A percentile compares a stretch with the other conserved stretches of the same genome.
phyloP scores from a whole-genome alignment of 1,140 invertebrate species.

The Chironomus striatipennis region DNA sequence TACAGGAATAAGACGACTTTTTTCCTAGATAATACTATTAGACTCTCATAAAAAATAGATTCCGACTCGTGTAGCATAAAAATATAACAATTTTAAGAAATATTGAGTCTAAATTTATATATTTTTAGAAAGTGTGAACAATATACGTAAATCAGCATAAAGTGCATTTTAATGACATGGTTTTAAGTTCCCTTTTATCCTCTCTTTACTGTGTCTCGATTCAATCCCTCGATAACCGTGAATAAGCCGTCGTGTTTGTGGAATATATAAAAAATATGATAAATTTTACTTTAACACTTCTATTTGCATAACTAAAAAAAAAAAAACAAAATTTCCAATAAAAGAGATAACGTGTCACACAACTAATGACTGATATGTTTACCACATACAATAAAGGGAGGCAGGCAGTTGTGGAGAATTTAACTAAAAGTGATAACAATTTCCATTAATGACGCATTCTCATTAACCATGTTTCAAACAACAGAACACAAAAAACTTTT shows the following conservation, averaged over 20 bases:
- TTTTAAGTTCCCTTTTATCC: too few species aligned
- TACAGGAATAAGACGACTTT: constrained; percentile 3
- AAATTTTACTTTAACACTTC: too few species aligned
- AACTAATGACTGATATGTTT: neutral
- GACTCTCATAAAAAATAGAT: neutral
- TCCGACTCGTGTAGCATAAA: neutral
- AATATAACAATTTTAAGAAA: neutral
- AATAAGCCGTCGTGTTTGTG: too few species aligned
- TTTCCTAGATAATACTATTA: neutral
- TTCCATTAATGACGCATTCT: constrained; percentile 12
- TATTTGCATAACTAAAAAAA: too few species aligned
- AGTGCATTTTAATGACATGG: too few species aligned
- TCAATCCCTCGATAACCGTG: too few species aligned
- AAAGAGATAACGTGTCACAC: neutral
- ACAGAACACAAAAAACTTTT: too few species aligned
- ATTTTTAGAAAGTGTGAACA: too few species aligned
- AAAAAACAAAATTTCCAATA: too few species aligned
- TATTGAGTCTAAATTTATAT: neutral
- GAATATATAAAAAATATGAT: too few species aligned
- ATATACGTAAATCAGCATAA: too few species aligned
- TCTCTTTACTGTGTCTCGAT: too few species aligned
- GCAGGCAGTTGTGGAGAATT: neutral
- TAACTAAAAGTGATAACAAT: neutral
- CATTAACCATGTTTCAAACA: neutral
- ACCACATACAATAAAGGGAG: neutral